Evolutionary conservation across 2,888 invertebrate species (phyloP), one percentile per base, ranked within the genome.

Genomic region (Phortica magna): DNA sequence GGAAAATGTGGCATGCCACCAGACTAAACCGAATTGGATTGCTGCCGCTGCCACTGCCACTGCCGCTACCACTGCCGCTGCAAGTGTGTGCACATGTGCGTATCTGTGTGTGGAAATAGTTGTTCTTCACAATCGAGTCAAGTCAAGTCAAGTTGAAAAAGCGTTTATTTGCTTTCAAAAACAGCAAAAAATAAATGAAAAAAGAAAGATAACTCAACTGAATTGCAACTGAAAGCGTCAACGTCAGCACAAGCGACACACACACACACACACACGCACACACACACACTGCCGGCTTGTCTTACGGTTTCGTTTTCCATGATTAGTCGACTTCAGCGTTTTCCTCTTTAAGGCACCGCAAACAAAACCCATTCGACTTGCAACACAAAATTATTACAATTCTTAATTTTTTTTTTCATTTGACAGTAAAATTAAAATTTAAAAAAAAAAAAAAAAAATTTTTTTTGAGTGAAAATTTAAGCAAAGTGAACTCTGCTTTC

Each of bases 111-210:
- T 31, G 5, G 31, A 31, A 31, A 31, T 31, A 31, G 31, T 48
- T 48, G 48, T 48, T 9, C 14, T 6, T 48, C 48, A 48, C 14
- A 14, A 12, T 12, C 48, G 48, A 48, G 48, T 48, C 14, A 48
- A 12, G 48, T 48, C 48, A 14, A 48, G 48, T 48, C 48, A 48
- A 48, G 48, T 12, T 48, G 48, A 12, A 17, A 12, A 83, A 84
- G 85, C 82, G 80, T 81, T 76, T 80, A 88, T 88, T 85, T 85
- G 83, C 85, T 85, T 85, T 87, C 79, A 84, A 85, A 84, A 85
- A 87, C 85, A 43, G 17, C 41, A 22, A 71, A 73, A 80, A n/a
- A n/a, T n/a, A n/a, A n/a, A n/a, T n/a, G n/a, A n/a, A 73, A 17
- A n/a, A 41, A 48, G 64, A 73, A 83, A 76, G 77, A 74, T 72